Percentiles rank a stretch among this genome's conserved stretches.
phyloP scores from a whole-genome alignment of 1,140 invertebrate species.

The Artemia franciscana region DNA sequence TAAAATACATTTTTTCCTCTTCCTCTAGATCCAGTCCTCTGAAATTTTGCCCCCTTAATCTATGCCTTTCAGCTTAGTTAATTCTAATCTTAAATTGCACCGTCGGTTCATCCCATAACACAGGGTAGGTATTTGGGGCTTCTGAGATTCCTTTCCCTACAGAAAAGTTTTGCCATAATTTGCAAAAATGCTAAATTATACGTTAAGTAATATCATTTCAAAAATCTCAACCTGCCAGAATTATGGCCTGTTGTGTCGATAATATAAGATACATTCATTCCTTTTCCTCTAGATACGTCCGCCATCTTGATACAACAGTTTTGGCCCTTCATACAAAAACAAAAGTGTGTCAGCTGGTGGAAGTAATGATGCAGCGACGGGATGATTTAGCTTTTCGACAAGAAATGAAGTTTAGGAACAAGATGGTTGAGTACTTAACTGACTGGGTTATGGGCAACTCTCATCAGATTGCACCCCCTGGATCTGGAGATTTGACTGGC shows the following conservation, averaged over 20 bases:
- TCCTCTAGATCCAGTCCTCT: too few species aligned
- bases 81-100: too few species aligned
- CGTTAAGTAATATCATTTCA: neutral
- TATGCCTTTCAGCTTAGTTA: too few species aligned
- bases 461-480: conserved; percentile 61
- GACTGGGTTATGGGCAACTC: conserved; percentile 92
- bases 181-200: neutral
- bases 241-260: neutral
- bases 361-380: conserved; percentile 84
- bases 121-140: too few species aligned
- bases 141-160: too few species aligned
- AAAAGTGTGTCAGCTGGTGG: conserved; percentile 83
- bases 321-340: conserved; percentile 86
- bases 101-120: too few species aligned
- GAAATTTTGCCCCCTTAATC: too few species aligned
- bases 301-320: conserved; percentile 79
- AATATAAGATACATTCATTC: conserved; percentile 1
- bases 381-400: conserved; percentile 89
- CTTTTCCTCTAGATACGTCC: conserved; percentile 47
- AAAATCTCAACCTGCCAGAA: neutral
- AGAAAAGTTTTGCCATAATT: neutral
- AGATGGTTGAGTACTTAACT: conserved; percentile 85
- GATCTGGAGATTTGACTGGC: conserved; percentile 42
- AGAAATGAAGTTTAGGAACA: conserved; percentile 95
- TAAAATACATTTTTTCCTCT: too few species aligned